These are phyloP conservation scores for Sphaerodactylus townsendi DNA, from an alignment of 2,113 vertebrate species.

Conservation along the genomic window DNA sequence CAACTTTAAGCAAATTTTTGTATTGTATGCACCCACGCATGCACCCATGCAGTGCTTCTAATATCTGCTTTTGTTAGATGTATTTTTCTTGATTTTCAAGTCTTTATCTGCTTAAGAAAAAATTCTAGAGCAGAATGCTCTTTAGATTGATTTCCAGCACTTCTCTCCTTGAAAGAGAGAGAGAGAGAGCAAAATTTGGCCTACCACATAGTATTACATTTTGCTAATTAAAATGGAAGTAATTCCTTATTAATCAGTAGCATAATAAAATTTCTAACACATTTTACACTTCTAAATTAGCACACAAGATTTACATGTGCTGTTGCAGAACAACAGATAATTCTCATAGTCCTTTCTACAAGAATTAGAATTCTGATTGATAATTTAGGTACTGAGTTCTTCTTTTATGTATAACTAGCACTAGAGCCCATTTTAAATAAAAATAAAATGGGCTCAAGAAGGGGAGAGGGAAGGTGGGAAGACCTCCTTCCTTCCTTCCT, in stretches of 20 bases:
- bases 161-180: neutral
- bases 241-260: neutral
- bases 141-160: neutral
- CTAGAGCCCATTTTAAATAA: too few relatives aligned
- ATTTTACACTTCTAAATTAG: neutral
- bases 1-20: too few relatives aligned
- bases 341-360: neutral
- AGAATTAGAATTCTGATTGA: neutral
- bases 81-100: slow-evolving; percentile 16
- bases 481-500: too few relatives aligned
- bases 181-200: neutral
- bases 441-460: too few relatives aligned
- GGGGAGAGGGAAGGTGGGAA: too few relatives aligned
- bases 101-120: neutral
- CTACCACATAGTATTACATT: neutral
- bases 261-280: neutral
- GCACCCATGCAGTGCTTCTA: neutral
- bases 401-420: neutral
- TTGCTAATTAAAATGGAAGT: neutral
- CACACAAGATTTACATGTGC: neutral
- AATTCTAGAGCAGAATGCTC: neutral
- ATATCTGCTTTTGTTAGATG: neutral
- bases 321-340: neutral
- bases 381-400: neutral
- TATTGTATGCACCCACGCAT: too few relatives aligned